A percentile compares a stretch with the other conserved stretches of the same genome.
These are phyloP conservation scores for Calcarius lapponicus DNA, from an alignment of 2,797 vertebrate genomes.

Conservation along the genomic window DNA sequence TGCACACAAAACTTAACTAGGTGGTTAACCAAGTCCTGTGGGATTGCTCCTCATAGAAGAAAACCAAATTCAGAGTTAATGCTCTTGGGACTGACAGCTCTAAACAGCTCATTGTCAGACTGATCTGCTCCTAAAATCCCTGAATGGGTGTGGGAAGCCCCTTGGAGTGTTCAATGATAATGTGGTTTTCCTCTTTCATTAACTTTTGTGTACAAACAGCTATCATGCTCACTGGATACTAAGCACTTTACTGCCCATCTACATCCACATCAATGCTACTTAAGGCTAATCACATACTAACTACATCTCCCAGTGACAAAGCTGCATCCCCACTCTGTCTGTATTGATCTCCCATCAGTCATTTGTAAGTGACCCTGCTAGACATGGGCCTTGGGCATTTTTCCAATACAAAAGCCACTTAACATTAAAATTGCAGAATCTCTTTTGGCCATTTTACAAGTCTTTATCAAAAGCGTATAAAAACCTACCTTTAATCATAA, in stretches of 20 bases:
- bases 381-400: conserved; percentile 87
- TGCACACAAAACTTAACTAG: not conserved
- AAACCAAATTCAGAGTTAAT: conserved; percentile 40
- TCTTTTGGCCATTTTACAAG: conserved; percentile 61
- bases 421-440: conserved; percentile 82
- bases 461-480: conserved; percentile 64
- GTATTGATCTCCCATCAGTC: conserved; percentile 86
- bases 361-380: conserved; percentile 86
- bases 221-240: conserved; percentile 35
- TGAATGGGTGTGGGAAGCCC: not conserved
- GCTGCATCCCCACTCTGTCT: conserved; percentile 80
- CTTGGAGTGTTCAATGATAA: conserved; percentile 26
- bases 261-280: conserved; percentile 56
- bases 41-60: not conserved
- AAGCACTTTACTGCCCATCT: conserved; percentile 62
- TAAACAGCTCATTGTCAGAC: conserved; percentile 9
- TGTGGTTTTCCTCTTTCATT: conserved; percentile 62
- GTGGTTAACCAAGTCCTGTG: conserved; percentile 3
- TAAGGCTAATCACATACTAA: conserved; percentile 80
- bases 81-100: not conserved
- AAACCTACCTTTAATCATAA: conserved; percentile 60
- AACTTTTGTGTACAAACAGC: conserved; percentile 59
- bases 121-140: conserved; percentile 37
- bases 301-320: conserved; percentile 84
- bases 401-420: conserved; percentile 85